Evolutionary conservation across 2,113 vertebrate genomes (phyloP), one percentile per base, ranked within the genome.

Genomic region (Penelope pileata): DNA sequence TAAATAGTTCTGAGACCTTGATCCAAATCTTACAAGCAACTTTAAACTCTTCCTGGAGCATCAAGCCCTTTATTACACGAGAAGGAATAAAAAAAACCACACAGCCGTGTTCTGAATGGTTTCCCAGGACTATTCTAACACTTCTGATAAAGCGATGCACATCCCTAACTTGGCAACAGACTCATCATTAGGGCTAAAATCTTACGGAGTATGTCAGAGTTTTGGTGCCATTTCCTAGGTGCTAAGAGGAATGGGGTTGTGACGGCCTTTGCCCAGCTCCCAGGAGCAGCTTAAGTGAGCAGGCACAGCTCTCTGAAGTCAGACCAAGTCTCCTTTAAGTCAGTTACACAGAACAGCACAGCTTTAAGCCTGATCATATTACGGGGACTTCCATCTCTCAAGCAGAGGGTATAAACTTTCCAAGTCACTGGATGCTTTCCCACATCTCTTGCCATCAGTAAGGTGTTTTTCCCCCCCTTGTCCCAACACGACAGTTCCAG

Each of bases 141-240:
- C 5, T 32, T 7, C 43, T 5, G 9, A 78, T 5, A 21, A 50
- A 72, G 16, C 7, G 36, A 22, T 0, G 4, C 5, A 5, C 2
- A 0, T 4, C 16, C 7, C 0, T 40, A 56, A 29, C 32, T 9
- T 5, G 9, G 10, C 30, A 56, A 42, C 50, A 38, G 50, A 22
- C 24, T 54, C 16, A 26, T 7, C 24, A 19, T 13, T 32, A 40
- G 16, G 3, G 16, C 29, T 36, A 9, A 5, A 32, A 51, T 7
- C 21, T 27, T 8, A 7, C 0, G 10, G 27, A 10, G 36, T 62
- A 0, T 6, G 12, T 7, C 9, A 13, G 47, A 1, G 7, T 50
- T 27, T 7, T 79, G 42, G 53, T n/a, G 50, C 18, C 26, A 13
- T 47, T 64, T 29, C n/a, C 38, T 29, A 45, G 24, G 19, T 18